Conservation (phyloP, 2,888 invertebrate species). For the Cantharis lateralis region DNA sequence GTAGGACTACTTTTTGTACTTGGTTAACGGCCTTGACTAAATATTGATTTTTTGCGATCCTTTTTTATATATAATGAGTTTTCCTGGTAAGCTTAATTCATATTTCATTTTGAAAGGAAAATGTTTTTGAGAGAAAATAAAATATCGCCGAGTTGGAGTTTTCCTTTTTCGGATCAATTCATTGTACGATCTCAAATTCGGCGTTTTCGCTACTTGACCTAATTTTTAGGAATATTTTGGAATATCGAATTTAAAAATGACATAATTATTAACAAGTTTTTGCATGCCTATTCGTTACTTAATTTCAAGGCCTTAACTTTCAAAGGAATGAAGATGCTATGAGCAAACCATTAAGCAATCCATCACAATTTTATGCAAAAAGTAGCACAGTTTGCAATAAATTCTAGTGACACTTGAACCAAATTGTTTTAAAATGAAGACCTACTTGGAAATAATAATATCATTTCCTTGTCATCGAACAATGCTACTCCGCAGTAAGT, state of each 20-base stretch:
- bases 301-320: conserved; percentile 5
- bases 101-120: not conserved
- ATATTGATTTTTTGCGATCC: conserved; percentile 1
- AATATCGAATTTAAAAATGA: not conserved
- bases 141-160: not conserved
- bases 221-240: not conserved
- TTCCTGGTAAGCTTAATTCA: not conserved
- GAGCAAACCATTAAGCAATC: not conserved
- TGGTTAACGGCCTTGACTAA: not conserved
- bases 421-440: not conserved
- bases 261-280: not conserved
- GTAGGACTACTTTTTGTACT: conserved; percentile 1
- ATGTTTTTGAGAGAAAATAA: not conserved
- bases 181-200: not conserved
- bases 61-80: not conserved
- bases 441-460: not conserved
- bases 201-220: not conserved
- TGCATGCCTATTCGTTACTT: not conserved
- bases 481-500: not conserved
- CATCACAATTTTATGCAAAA: conserved; percentile 2
- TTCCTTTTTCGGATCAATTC: not conserved
- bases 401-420: conserved; percentile 13
- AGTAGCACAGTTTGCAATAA: conserved; percentile 24
- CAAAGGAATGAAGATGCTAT: conserved; percentile 1
- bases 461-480: conserved; percentile 1